Percentiles rank a stretch among this genome's conserved stretches.
phyloP scores from a whole-genome alignment of 2,797 vertebrate species.

The Macrochelys suwanniensis region DNA sequence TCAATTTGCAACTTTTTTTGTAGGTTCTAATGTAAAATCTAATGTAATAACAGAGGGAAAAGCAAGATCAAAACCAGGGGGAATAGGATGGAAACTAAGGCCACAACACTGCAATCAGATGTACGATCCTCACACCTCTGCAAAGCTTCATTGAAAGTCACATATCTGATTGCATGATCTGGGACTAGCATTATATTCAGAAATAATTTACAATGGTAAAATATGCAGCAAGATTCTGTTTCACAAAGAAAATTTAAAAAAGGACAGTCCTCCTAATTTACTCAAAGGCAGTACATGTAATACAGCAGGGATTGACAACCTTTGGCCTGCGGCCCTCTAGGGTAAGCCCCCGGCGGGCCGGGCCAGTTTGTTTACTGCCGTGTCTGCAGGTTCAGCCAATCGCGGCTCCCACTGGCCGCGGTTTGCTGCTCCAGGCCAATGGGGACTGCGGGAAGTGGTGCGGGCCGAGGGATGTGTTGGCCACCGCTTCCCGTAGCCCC shows the following conservation, averaged over 20 bases:
- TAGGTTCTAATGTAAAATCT: not conserved
- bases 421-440: no score
- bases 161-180: not conserved
- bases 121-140: not conserved
- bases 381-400: no score
- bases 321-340: no score
- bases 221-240: slow-evolving; percentile 31
- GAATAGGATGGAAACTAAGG: not conserved
- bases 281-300: slow-evolving; percentile 15
- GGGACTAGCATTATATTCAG: slow-evolving; percentile 10
- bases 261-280: not conserved
- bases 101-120: slow-evolving; percentile 21
- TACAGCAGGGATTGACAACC: not conserved
- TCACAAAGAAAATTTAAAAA: not conserved
- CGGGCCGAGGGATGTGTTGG: no score
- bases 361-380: no score
- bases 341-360: no score
- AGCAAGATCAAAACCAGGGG: not conserved
- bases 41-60: not conserved
- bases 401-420: no score
- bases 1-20: not conserved
- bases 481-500: no score
- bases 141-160: not conserved
- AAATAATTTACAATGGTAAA: not conserved
- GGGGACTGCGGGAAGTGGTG: no score